These are phyloP conservation scores for Apogon talboti DNA, from an alignment of 2,797 vertebrate species.

Conservation along the genomic window DNA sequence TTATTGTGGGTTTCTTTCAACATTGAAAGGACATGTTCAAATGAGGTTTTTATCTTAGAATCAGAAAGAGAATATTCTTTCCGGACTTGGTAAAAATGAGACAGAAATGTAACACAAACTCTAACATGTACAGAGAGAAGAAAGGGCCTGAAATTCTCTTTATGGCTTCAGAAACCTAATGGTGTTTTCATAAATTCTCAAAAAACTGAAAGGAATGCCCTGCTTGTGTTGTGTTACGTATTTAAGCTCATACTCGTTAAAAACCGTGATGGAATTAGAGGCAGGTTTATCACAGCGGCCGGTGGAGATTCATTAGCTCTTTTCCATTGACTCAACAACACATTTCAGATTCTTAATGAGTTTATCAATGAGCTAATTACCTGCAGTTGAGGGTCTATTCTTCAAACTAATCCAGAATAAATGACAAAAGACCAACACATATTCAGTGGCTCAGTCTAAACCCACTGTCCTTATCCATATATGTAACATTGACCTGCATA, in stretches of 20 bases:
- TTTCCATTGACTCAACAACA: slow-evolving; percentile 23
- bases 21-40: too few species aligned
- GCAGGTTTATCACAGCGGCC: slow-evolving; percentile 12
- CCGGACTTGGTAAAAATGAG: not conserved
- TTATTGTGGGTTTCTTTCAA: too few species aligned
- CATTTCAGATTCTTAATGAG: slow-evolving; percentile 40
- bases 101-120: not conserved
- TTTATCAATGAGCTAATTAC: slow-evolving; percentile 57
- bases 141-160: not conserved
- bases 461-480: not conserved
- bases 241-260: slow-evolving; percentile 9
- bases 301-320: slow-evolving; percentile 20
- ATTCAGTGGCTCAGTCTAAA: slow-evolving; percentile 28
- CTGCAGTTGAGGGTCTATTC: slow-evolving; percentile 37
- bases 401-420: slow-evolving; percentile 34
- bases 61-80: not conserved
- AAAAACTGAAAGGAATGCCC: slow-evolving; percentile 11
- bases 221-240: not conserved
- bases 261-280: slow-evolving; percentile 33
- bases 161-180: slow-evolving; percentile 2
- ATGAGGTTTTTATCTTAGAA: too few species aligned
- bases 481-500: not conserved
- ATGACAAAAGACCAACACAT: slow-evolving; percentile 19
- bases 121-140: not conserved
- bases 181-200: slow-evolving; percentile 2